phyloP scores from a whole-genome alignment of 2,113 vertebrate genomes.

The Phyllostomus hastatus region DNA sequence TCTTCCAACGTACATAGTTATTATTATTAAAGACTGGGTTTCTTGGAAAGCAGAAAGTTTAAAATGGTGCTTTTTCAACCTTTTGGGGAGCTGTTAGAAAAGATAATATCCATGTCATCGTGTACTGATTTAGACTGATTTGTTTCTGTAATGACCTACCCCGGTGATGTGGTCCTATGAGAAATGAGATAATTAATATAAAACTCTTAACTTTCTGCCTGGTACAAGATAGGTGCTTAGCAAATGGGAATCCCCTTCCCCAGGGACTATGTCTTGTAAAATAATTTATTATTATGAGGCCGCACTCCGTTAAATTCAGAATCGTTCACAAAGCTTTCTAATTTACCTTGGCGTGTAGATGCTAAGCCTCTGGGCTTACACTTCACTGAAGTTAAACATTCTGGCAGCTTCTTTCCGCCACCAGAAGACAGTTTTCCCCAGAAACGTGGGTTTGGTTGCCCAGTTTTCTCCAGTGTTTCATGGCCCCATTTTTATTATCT shows the following conservation, averaged over 20 bases:
- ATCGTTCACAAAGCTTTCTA: not conserved
- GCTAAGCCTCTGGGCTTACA: not conserved
- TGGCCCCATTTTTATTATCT: not conserved
- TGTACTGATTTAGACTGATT: not conserved
- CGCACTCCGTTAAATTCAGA: not conserved
- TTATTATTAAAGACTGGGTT: constrained; percentile 28
- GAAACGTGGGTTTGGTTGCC: not conserved
- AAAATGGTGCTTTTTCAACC: not conserved
- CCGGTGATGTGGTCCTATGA: not conserved
- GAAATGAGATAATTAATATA: not conserved
- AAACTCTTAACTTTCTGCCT: constrained; percentile 2
- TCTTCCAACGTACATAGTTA: not conserved
- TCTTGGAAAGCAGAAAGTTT: not conserved
- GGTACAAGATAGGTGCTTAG: not conserved
- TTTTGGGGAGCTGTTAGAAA: not conserved
- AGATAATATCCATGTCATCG: not conserved
- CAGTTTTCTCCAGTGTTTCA: not conserved
- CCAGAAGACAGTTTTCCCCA: not conserved
- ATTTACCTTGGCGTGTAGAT: not conserved
- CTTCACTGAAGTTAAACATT: not conserved
- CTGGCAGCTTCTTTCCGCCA: not conserved
- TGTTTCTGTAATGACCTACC: not conserved
- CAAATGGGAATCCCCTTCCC: not conserved
- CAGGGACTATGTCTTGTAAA: not conserved
- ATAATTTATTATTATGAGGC: not conserved